A percentile compares a stretch with the other conserved stretches of the same genome.
phyloP scores from a whole-genome alignment of 2,113 vertebrate genomes.

The Notothenia rossii region DNA sequence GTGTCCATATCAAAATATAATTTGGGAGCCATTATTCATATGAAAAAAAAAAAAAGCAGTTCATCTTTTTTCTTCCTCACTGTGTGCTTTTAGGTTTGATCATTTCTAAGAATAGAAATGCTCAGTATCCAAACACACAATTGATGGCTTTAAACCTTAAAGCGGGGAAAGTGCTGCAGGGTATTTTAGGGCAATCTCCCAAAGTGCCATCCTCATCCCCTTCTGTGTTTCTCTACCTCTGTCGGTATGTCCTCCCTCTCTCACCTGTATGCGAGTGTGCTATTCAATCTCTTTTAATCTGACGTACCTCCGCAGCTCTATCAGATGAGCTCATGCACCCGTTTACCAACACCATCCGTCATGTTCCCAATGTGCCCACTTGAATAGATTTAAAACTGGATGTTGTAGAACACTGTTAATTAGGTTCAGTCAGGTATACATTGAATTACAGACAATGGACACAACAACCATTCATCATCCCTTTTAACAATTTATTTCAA shows the following conservation, averaged over 20 bases:
- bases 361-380: neutral
- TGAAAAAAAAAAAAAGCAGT: constrained; percentile 20
- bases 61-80: constrained; percentile 41
- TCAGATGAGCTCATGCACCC: neutral
- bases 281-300: neutral
- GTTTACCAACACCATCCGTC: neutral
- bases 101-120: constrained; percentile 57
- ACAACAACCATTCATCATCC: neutral
- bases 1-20: constrained; percentile 35
- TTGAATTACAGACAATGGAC: neutral
- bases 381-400: neutral
- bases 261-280: constrained; percentile 5
- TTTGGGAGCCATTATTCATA: constrained; percentile 57
- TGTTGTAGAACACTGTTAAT: neutral
- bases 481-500: neutral
- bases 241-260: constrained; percentile 20
- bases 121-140: constrained; percentile 53
- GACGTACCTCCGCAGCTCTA: neutral
- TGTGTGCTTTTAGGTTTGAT: constrained; percentile 60
- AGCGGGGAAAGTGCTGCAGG: constrained; percentile 49
- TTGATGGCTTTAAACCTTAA: constrained; percentile 61
- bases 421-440: neutral
- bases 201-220: constrained; percentile 64
- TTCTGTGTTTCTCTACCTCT: constrained; percentile 38
- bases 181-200: constrained; percentile 78